Conservation (phyloP, 2,888 invertebrate genomes). For the Petrophora chlorosata region DNA sequence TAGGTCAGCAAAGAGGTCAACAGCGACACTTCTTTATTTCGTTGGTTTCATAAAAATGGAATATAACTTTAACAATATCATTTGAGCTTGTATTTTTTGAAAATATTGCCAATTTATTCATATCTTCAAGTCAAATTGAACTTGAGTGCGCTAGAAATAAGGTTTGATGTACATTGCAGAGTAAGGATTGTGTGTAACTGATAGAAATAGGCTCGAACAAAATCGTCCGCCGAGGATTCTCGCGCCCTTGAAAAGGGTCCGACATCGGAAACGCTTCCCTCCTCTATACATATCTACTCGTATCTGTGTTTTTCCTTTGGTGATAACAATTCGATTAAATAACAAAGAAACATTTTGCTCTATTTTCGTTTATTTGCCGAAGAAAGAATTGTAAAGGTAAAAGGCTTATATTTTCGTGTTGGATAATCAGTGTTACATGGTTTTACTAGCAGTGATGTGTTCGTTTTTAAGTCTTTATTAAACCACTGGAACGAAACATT, state of each 20-base stretch:
- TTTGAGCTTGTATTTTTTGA: conserved; percentile 37
- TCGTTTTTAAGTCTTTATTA: not conserved
- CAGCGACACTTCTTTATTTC: conserved; percentile 35
- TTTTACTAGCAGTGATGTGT: not conserved
- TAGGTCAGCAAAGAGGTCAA: conserved; percentile 40
- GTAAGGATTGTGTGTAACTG: conserved; percentile 26
- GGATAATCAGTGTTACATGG: not conserved
- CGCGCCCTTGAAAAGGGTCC: conserved; percentile 55
- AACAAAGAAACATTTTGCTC: conserved; percentile 33
- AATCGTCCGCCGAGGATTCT: conserved; percentile 47
- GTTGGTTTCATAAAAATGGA: conserved; percentile 38
- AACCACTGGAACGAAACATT: not conserved
- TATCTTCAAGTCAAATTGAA: conserved; percentile 13
- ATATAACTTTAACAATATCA: conserved; percentile 43
- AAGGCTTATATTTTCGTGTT: conserved; percentile 9
- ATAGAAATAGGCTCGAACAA: conserved; percentile 36
- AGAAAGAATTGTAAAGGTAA: conserved; percentile 4
- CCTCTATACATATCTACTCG: conserved; percentile 39
- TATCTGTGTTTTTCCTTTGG: conserved; percentile 35
- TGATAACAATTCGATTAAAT: conserved; percentile 40
- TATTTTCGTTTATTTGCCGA: conserved; percentile 26
- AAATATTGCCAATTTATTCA: conserved; percentile 32
- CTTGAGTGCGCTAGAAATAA: conserved; percentile 11
- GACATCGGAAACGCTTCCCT: conserved; percentile 48
- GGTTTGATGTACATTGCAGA: conserved; percentile 7